phyloP scores from a whole-genome alignment of 2,888 invertebrate genomes.

The Cotesia congregata region DNA sequence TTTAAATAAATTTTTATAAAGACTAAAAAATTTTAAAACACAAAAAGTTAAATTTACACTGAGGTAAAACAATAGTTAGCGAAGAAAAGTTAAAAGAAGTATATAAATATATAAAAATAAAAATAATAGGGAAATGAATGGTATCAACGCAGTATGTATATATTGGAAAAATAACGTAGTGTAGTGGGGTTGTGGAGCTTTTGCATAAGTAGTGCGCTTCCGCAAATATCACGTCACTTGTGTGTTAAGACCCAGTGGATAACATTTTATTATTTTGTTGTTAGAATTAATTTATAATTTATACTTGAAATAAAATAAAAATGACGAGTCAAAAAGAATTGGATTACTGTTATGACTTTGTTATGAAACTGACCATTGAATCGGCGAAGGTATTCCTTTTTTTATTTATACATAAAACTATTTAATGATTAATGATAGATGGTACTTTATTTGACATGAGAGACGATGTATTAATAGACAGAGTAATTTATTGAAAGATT shows the following conservation, averaged over 20 bases:
- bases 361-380: conserved; percentile 57
- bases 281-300: conserved; percentile 20
- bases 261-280: background rate
- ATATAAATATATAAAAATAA: background rate
- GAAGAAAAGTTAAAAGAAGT: background rate
- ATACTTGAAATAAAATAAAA: background rate
- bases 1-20: too few relatives aligned
- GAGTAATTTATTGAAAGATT: background rate
- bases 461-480: background rate
- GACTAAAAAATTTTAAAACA: too few relatives aligned
- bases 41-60: too few relatives aligned
- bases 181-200: conserved; percentile 45
- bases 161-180: conserved; percentile 36
- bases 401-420: background rate
- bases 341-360: conserved; percentile 60
- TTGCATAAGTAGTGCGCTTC: conserved; percentile 52
- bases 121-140: background rate
- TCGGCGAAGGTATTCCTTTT: conserved; percentile 58
- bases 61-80: too few relatives aligned
- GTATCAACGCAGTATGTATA: background rate
- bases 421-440: conserved; percentile 19
- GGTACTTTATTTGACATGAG: background rate
- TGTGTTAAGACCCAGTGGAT: background rate
- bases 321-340: conserved; percentile 55
- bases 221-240: conserved; percentile 46